Percentiles rank a stretch among this genome's conserved stretches.
Evolutionary conservation across 2,113 vertebrate genomes (phyloP).

Genomic region (Cygnus buccinator): DNA sequence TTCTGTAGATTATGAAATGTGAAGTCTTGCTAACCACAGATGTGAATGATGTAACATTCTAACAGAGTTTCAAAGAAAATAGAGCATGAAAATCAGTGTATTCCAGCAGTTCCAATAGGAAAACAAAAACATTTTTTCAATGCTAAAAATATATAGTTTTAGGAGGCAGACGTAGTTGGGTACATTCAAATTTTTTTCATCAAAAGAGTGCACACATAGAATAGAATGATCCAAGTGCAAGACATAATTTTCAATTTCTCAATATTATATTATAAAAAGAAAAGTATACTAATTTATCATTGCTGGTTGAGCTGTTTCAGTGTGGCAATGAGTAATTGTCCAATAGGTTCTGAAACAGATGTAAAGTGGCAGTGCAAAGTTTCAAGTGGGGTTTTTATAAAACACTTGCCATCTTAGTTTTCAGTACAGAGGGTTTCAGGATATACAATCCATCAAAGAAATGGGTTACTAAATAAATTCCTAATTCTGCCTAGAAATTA

Average conservation of each 20-base stretch:
- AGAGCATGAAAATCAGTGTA: not conserved
- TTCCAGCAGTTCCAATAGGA: not conserved
- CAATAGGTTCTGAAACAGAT: constrained; percentile 25
- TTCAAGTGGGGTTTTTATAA: constrained; percentile 29
- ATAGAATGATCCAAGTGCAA: not conserved
- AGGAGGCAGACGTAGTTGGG: not conserved
- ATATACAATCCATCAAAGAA: constrained; percentile 16
- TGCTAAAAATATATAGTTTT: not conserved
- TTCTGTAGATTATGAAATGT: not conserved
- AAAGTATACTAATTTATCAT: constrained; percentile 20
- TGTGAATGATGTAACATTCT: not conserved
- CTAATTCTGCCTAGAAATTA: constrained; percentile 25
- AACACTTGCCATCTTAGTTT: constrained; percentile 37
- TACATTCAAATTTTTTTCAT: not conserved
- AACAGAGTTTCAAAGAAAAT: not conserved
- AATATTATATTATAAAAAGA: not conserved
- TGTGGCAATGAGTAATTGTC: constrained; percentile 5
- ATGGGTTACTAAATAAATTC: constrained; percentile 45
- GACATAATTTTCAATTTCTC: not conserved
- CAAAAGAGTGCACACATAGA: not conserved
- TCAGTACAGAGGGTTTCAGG: not conserved
- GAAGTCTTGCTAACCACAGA: not conserved
- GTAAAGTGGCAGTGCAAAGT: not conserved
- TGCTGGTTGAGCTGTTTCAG: constrained; percentile 24
- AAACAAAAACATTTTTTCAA: not conserved